Conservation (phyloP, 2,113 vertebrate genomes). For the Crocuta crocuta region DNA sequence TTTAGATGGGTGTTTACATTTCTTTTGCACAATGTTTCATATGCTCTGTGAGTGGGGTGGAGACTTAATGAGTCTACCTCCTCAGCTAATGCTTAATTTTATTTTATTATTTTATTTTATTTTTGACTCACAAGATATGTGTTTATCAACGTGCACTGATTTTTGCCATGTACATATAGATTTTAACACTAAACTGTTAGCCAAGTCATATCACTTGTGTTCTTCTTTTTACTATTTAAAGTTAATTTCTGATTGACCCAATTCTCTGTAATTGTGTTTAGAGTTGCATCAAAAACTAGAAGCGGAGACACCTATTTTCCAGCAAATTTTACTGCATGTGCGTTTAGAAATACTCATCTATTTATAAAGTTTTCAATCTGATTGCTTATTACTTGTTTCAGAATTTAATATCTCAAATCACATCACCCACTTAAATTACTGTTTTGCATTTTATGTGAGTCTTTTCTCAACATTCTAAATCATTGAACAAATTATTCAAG, state of each 20-base stretch:
- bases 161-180: neutral
- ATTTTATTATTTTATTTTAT: neutral
- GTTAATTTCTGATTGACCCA: neutral
- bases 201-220: neutral
- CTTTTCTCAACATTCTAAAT: neutral
- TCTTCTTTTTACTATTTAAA: neutral
- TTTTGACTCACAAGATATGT: neutral
- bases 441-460: neutral
- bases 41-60: accelerated
- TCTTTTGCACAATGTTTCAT: neutral
- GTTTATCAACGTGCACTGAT: neutral
- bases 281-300: neutral
- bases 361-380: neutral
- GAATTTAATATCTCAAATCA: neutral
- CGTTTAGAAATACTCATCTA: neutral
- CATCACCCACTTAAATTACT: neutral
- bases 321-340: neutral
- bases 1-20: neutral
- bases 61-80: neutral
- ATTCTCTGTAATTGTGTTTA: neutral
- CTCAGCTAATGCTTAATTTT: neutral
- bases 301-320: neutral
- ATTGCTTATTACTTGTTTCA: neutral
- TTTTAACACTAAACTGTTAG: neutral
- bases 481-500: neutral